Conservation (phyloP, 2,888 invertebrate genomes). For the Microchrysa polita region DNA sequence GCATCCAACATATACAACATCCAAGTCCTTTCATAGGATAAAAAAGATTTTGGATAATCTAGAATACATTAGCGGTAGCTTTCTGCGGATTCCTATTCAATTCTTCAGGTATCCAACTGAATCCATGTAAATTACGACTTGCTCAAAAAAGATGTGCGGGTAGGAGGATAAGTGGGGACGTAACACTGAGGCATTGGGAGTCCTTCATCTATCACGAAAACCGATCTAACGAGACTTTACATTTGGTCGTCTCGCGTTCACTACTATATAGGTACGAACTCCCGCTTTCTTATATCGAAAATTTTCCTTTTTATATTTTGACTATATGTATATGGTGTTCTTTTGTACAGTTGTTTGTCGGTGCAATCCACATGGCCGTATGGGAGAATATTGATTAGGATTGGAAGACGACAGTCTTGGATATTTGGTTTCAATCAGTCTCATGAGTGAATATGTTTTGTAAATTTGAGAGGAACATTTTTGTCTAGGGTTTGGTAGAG, state of each 20-base stretch:
- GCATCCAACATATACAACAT: constrained; percentile 42
- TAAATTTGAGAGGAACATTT: too few species aligned
- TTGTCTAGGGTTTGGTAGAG: too few species aligned
- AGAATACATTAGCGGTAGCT: constrained; percentile 66
- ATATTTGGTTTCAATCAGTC: too few species aligned
- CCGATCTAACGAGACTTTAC: constrained; percentile 28
- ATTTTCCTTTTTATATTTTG: constrained; percentile 43
- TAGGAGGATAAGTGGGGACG: constrained; percentile 1
- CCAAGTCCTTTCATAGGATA: constrained; percentile 52
- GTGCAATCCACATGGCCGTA: constrained; percentile 38
- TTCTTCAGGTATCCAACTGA: constrained; percentile 64
- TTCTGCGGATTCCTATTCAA: constrained; percentile 65
- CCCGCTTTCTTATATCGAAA: constrained; percentile 43
- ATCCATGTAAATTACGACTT: constrained; percentile 64
- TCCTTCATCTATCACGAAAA: constrained; percentile 33
- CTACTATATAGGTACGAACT: not conserved
- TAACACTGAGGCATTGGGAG: constrained; percentile 15
- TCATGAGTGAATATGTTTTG: too few species aligned
- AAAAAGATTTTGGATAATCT: constrained; percentile 63
- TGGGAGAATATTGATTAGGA: constrained; percentile 20
- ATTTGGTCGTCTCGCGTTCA: constrained; percentile 15
- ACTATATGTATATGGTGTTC: constrained; percentile 39
- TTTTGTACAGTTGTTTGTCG: constrained; percentile 19
- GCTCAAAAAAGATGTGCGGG: constrained; percentile 44
- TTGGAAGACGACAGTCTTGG: not conserved